phyloP scores from a whole-genome alignment of 2,113 vertebrate species.

The Mungos mungo region DNA sequence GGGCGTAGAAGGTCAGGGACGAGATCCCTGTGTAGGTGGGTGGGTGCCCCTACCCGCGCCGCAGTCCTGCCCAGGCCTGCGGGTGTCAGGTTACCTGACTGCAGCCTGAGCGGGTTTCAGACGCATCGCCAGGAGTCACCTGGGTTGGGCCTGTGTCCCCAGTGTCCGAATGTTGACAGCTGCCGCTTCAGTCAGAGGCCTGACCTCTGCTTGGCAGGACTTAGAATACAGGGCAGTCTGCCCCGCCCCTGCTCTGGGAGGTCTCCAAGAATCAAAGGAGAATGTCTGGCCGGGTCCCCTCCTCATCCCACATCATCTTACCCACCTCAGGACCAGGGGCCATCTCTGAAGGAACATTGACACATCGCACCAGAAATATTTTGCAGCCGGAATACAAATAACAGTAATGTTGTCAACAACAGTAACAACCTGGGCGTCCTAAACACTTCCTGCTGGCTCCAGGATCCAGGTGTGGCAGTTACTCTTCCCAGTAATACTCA shows the following conservation, averaged over 20 bases:
- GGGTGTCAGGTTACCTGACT: slow-evolving; percentile 57
- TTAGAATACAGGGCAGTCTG: neutral
- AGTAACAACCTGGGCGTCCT: neutral
- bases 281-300: neutral
- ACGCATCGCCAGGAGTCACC: neutral
- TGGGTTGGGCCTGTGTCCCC: neutral
- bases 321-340: neutral
- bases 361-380: neutral
- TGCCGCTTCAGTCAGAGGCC: neutral
- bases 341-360: neutral
- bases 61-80: neutral
- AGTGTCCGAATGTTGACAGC: neutral
- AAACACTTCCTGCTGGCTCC: neutral
- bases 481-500: neutral
- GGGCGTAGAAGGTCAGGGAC: neutral
- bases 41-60: neutral
- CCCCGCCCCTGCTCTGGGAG: neutral
- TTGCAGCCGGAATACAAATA: neutral
- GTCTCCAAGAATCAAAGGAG: neutral
- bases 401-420: neutral
- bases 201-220: neutral
- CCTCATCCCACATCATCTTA: neutral
- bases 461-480: neutral
- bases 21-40: neutral
- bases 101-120: neutral